Evolutionary conservation across 1,140 invertebrate genomes (phyloP).

Genomic region (Diorhabda sublineata): DNA sequence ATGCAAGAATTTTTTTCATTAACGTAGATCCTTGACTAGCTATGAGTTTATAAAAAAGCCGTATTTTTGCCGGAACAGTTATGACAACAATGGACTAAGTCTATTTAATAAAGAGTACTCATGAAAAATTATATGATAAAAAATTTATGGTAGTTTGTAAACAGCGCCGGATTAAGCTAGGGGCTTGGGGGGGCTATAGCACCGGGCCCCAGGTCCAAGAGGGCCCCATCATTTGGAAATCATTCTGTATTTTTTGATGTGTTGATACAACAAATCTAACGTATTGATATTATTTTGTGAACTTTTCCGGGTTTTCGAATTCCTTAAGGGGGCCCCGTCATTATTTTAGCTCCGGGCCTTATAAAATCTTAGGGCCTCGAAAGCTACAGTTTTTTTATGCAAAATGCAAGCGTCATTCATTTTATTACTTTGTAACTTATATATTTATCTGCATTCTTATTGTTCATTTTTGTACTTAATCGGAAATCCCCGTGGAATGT

Average conservation of each 20-base stretch:
- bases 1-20: neutral
- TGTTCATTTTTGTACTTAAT: neutral
- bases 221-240: no score
- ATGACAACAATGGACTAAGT: slow-evolving; percentile 23
- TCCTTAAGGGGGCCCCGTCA: no score
- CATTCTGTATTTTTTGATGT: no score
- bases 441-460: neutral
- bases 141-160: neutral
- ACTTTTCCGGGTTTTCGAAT: no score
- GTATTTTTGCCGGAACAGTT: slow-evolving; percentile 39
- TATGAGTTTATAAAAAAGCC: slow-evolving; percentile 24
- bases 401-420: slow-evolving; percentile 11
- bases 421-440: neutral
- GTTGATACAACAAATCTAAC: no score
- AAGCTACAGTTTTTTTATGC: slow-evolving; percentile 9
- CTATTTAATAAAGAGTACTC: slow-evolving; percentile 16
- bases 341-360: no score
- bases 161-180: no score
- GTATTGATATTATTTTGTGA: no score
- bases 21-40: neutral
- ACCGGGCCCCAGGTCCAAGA: no score
- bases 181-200: no score
- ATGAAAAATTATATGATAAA: neutral
- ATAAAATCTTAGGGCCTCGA: neutral
- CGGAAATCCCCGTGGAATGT: neutral